A percentile compares a stretch with the other conserved stretches of the same genome.
phyloP scores from a whole-genome alignment of 2,113 vertebrate genomes.

The Tretioscincus oriximinensis region DNA sequence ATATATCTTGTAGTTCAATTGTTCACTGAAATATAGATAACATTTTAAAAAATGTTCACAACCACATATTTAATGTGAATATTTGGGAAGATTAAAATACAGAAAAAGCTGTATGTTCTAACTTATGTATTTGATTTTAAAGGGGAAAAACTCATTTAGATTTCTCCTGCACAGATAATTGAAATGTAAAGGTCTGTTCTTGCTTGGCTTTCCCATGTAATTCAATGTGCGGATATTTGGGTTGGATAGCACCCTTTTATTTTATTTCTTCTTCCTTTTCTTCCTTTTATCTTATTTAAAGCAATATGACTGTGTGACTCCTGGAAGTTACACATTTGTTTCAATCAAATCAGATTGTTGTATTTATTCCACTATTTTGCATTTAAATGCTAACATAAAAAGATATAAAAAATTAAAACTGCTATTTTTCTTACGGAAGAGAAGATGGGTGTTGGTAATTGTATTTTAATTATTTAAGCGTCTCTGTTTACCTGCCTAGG shows the following conservation, averaged over 20 bases:
- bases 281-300: slow-evolving; percentile 85
- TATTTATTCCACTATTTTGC: slow-evolving; percentile 91
- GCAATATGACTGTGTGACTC: slow-evolving; percentile 87
- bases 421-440: slow-evolving; percentile 89
- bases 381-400: slow-evolving; percentile 86
- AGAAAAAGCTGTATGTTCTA: slow-evolving; percentile 25
- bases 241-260: slow-evolving; percentile 11
- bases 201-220: background rate
- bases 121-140: slow-evolving; percentile 50
- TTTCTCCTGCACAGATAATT: slow-evolving; percentile 15
- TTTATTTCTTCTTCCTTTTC: slow-evolving; percentile 69
- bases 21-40: slow-evolving; percentile 62
- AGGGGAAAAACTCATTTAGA: background rate
- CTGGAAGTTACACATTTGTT: slow-evolving; percentile 83
- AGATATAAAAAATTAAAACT: slow-evolving; percentile 89
- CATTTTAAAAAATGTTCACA: slow-evolving; percentile 73
- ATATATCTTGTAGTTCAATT: slow-evolving; percentile 63
- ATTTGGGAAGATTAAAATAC: slow-evolving; percentile 70
- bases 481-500: slow-evolving; percentile 89
- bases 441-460: slow-evolving; percentile 85
- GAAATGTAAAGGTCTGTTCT: slow-evolving; percentile 1
- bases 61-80: slow-evolving; percentile 80
- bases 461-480: slow-evolving; percentile 90
- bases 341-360: slow-evolving; percentile 89
- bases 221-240: slow-evolving; percentile 21